phyloP scores from a whole-genome alignment of 2,113 vertebrate genomes.

The Miniopterus natalensis region DNA sequence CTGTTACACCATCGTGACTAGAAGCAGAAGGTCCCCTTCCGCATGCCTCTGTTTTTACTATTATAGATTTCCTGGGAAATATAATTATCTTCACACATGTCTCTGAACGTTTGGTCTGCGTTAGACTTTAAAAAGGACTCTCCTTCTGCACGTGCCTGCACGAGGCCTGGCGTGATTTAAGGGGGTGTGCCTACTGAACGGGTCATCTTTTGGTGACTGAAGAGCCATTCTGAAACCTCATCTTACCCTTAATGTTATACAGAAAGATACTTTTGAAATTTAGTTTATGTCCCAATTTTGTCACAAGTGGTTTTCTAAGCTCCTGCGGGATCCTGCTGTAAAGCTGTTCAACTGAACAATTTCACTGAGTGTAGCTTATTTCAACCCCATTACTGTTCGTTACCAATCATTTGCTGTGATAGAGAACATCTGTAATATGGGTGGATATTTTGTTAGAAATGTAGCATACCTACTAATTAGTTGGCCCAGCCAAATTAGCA shows the following conservation, averaged over 20 bases:
- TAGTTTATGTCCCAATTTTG: constrained; percentile 36
- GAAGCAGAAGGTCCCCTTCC: background rate
- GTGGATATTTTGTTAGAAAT: constrained; percentile 52
- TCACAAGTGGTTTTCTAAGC: background rate
- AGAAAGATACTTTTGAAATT: constrained; percentile 66
- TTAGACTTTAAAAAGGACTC: constrained; percentile 25
- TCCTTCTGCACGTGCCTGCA: background rate
- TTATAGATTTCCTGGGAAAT: constrained; percentile 30
- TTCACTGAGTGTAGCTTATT: constrained; percentile 43
- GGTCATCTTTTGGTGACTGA: constrained; percentile 33
- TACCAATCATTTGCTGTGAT: background rate
- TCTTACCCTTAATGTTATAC: background rate
- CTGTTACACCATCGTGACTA: background rate
- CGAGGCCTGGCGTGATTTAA: background rate
- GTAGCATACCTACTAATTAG: constrained; percentile 70
- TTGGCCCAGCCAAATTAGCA: constrained; percentile 72
- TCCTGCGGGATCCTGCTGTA: constrained; percentile 1
- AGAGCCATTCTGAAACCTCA: background rate
- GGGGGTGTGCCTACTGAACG: background rate
- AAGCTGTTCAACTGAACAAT: constrained; percentile 49
- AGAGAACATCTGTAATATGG: constrained; percentile 71
- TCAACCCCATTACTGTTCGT: constrained; percentile 64
- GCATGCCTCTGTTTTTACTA: too few relatives aligned
- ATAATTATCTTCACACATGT: background rate
- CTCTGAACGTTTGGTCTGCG: background rate